Conservation (phyloP, 1,140 invertebrate species). For the Cryptotermes secundus region DNA sequence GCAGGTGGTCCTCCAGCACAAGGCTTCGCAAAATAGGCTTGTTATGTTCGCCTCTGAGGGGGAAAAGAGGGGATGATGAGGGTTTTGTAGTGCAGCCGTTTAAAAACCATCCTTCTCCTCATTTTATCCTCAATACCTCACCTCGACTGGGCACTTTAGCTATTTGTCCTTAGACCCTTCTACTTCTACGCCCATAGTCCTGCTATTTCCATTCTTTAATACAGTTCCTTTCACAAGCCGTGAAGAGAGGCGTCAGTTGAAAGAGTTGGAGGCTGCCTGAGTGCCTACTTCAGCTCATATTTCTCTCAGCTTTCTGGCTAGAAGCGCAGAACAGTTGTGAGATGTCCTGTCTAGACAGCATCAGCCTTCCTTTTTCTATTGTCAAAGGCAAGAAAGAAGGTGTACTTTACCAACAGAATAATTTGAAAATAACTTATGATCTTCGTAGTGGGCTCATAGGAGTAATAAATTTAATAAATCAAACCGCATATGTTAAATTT, state of each 20-base stretch:
- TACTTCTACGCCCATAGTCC: not conserved
- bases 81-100: not conserved
- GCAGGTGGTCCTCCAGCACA: not conserved
- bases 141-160: not conserved
- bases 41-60: not conserved
- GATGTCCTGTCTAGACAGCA: not conserved
- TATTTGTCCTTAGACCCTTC: not conserved
- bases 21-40: not conserved
- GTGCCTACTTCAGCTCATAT: not conserved
- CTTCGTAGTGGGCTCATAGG: not conserved
- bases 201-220: conserved; percentile 7
- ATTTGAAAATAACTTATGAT: not conserved
- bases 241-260: not conserved
- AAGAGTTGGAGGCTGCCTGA: not conserved
- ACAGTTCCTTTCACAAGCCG: not conserved
- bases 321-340: conserved; percentile 5
- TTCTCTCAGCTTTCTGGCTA: not conserved
- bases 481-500: too few relatives aligned
- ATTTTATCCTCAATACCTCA: not conserved
- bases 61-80: not conserved
- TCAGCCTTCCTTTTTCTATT: not conserved
- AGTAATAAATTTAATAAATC: too few relatives aligned
- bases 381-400: not conserved
- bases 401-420: not conserved
- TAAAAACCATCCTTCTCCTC: not conserved